Conservation (phyloP, 2,888 invertebrate species). For the Helicoverpa assulta region DNA sequence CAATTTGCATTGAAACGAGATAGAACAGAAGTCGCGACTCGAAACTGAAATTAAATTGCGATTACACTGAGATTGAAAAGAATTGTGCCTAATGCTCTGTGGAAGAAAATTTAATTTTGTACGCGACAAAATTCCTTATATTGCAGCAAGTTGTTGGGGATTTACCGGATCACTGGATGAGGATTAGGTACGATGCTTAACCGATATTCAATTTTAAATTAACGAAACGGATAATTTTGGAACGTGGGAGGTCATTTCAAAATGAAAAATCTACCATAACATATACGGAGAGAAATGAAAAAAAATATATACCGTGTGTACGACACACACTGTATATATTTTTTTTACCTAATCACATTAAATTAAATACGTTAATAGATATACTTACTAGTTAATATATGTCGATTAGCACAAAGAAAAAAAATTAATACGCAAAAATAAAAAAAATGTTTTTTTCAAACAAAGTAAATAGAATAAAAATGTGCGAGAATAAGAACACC, state of each 20-base stretch:
- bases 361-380: too few species aligned
- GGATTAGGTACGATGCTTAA: neutral
- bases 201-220: slow-evolving; percentile 8
- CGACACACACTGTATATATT: too few species aligned
- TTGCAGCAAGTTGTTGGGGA: slow-evolving; percentile 43
- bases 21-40: slow-evolving; percentile 73
- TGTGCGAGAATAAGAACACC: too few species aligned
- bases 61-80: slow-evolving; percentile 77
- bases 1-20: slow-evolving; percentile 84
- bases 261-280: neutral
- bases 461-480: too few species aligned
- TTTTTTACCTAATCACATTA: too few species aligned
- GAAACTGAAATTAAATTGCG: slow-evolving; percentile 79
- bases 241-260: neutral
- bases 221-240: neutral
- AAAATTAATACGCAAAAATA: too few species aligned
- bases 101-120: slow-evolving; percentile 77
- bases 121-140: slow-evolving; percentile 65
- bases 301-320: too few species aligned
- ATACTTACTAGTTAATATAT: too few species aligned
- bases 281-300: too few species aligned
- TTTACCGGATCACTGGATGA: slow-evolving; percentile 33
- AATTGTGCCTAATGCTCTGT: slow-evolving; percentile 71
- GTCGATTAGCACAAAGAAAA: too few species aligned
- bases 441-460: too few species aligned